Evolutionary conservation across 92 coral and sea anemone species (phyloP).

Genomic region (Parazoanthus atlanticus): DNA sequence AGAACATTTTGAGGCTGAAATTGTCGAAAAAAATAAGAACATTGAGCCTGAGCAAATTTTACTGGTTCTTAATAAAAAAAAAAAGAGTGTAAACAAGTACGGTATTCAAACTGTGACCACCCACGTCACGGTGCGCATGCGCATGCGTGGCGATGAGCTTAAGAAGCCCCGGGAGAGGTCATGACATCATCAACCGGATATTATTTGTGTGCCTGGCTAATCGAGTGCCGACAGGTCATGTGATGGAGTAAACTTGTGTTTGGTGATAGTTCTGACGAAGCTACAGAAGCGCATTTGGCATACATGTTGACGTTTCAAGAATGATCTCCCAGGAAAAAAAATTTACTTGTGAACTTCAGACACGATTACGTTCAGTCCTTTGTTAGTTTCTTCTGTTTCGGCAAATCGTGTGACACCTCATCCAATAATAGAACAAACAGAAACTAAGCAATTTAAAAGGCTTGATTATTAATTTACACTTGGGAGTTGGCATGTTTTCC

Average conservation of each 20-base stretch:
- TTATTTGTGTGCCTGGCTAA: neutral
- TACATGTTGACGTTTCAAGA: neutral
- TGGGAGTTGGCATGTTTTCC: neutral
- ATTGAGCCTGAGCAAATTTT: too few relatives aligned
- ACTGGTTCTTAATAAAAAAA: too few relatives aligned
- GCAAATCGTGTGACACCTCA: neutral
- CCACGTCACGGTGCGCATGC: neutral
- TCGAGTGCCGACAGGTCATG: neutral
- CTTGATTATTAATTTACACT: neutral
- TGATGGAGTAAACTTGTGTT: neutral
- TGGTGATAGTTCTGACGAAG: neutral
- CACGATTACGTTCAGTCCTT: neutral
- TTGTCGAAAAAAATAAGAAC: too few relatives aligned
- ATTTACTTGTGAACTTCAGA: neutral
- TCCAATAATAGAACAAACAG: neutral
- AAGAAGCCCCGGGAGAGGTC: too few relatives aligned
- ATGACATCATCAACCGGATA: constrained; percentile 7
- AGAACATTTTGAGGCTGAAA: too few relatives aligned
- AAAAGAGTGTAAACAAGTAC: too few relatives aligned
- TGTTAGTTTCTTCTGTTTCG: neutral
- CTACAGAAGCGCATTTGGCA: neutral
- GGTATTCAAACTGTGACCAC: neutral
- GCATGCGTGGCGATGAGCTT: neutral
- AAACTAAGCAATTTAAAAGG: neutral
- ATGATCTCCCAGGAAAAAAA: too few relatives aligned